Conservation (phyloP, 2,888 invertebrate species). For the Chymomyza amoena region DNA sequence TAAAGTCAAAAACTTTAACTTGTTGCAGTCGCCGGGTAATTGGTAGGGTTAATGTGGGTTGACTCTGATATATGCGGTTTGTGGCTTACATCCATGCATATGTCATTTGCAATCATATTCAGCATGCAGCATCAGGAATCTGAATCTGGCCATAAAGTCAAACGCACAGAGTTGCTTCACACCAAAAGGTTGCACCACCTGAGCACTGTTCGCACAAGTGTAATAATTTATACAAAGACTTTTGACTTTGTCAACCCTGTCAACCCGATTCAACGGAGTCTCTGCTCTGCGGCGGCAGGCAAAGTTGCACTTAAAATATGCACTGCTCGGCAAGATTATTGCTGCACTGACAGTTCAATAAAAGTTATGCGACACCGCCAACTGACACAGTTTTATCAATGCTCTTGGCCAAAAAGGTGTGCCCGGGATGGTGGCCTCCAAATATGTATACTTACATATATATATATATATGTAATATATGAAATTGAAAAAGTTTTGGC, state of each 20-base stretch:
- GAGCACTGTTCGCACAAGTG: slow-evolving; percentile 22
- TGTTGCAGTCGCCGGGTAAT: background rate
- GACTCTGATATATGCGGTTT: background rate
- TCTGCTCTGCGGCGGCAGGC: background rate
- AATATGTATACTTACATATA: background rate
- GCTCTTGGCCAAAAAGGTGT: slow-evolving; percentile 1
- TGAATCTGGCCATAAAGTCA: slow-evolving; percentile 36
- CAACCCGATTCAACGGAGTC: background rate
- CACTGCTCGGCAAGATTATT: slow-evolving; percentile 3
- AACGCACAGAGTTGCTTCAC: background rate
- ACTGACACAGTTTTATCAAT: slow-evolving; percentile 61
- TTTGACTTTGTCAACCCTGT: slow-evolving; percentile 55
- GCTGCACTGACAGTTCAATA: slow-evolving; percentile 64
- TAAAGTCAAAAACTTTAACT: background rate
- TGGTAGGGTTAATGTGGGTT: background rate
- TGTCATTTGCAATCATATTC: slow-evolving; percentile 63
- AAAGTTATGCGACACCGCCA: slow-evolving; percentile 62
- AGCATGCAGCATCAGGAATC: slow-evolving; percentile 54
- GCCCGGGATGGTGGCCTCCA: background rate
- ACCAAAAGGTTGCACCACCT: background rate
- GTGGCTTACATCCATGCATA: slow-evolving; percentile 47
- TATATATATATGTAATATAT: background rate
- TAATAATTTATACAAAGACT: slow-evolving; percentile 69
- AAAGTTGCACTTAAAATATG: slow-evolving; percentile 15
- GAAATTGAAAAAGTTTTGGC: slow-evolving; percentile 68